Evolutionary conservation across 2,113 vertebrate genomes (phyloP).

Genomic region (Ancistrus triradiatus): DNA sequence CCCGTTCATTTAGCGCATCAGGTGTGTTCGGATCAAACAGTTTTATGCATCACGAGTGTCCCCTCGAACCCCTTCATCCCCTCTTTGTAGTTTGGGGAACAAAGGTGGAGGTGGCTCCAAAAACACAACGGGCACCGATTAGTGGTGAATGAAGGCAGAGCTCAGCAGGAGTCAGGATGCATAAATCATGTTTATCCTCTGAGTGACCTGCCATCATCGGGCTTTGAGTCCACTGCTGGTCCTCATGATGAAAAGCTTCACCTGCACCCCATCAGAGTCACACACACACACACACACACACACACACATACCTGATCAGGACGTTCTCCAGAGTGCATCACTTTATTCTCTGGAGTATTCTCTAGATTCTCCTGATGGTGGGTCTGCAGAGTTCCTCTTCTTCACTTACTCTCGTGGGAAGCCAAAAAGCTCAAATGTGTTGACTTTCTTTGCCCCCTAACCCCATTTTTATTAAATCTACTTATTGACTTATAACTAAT

Average conservation of each 20-base stretch:
- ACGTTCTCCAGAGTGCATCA: too few relatives aligned
- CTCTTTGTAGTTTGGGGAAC: conserved; percentile 36
- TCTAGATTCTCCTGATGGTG: too few relatives aligned
- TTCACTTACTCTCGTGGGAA: too few relatives aligned
- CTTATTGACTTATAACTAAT: too few relatives aligned
- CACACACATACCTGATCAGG: background rate
- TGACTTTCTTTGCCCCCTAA: too few relatives aligned
- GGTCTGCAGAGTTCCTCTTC: too few relatives aligned
- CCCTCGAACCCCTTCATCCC: too few relatives aligned
- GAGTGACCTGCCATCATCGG: conserved; percentile 17
- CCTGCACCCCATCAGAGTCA: conserved; percentile 19
- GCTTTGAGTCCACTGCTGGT: conserved; percentile 33
- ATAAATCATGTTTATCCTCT: conserved; percentile 40
- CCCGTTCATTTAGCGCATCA: too few relatives aligned
- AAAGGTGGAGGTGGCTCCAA: conserved; percentile 19
- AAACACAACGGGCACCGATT: conserved; percentile 29
- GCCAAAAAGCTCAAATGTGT: background rate
- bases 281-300: background rate
- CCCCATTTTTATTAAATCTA: too few relatives aligned
- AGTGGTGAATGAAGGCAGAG: conserved; percentile 18
- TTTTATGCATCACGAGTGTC: too few relatives aligned
- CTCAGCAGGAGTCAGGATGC: conserved; percentile 19
- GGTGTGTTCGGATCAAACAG: too few relatives aligned
- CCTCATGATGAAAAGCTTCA: conserved; percentile 40
- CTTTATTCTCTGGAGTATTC: too few relatives aligned